Evolutionary conservation across 2,797 vertebrate species (phyloP).

Genomic region (Leptatherina wallacei): DNA sequence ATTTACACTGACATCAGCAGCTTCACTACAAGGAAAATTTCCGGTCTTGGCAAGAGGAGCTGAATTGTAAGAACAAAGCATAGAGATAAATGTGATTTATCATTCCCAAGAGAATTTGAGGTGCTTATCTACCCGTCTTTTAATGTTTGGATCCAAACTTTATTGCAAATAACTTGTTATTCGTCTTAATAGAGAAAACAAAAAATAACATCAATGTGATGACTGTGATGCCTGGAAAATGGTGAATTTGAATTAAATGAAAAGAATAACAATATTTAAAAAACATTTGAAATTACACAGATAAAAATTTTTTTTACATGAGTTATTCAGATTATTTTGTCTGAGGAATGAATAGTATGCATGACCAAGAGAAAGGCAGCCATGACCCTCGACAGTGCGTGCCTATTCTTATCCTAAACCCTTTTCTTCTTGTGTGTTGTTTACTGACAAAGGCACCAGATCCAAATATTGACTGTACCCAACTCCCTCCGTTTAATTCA

Average conservation of each 20-base stretch:
- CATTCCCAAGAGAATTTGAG: not conserved
- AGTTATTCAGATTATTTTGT: slow-evolving; percentile 9
- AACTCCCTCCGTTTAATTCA: slow-evolving; percentile 77
- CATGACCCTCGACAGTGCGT: slow-evolving; percentile 34
- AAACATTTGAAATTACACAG: not conserved
- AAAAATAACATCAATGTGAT: not conserved
- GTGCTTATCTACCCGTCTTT: not conserved
- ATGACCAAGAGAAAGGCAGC: slow-evolving; percentile 5
- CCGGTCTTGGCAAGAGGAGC: slow-evolving; percentile 23
- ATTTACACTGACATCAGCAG: slow-evolving; percentile 9
- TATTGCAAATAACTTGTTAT: slow-evolving; percentile 18
- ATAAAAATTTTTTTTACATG: slow-evolving; percentile 3
- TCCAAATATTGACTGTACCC: slow-evolving; percentile 80
- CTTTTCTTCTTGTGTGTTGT: slow-evolving; percentile 57
- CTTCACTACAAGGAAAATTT: slow-evolving; percentile 28
- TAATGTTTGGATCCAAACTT: not conserved
- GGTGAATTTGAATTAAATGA: slow-evolving; percentile 14
- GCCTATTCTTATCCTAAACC: slow-evolving; percentile 56
- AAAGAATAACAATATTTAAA: slow-evolving; percentile 18
- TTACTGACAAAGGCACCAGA: slow-evolving; percentile 77
- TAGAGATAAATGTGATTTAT: not conserved
- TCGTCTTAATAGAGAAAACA: slow-evolving; percentile 14
- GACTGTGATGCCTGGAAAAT: slow-evolving; percentile 21
- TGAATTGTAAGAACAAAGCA: not conserved
- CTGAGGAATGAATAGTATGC: not conserved